phyloP scores from a whole-genome alignment of 2,888 invertebrate species.

The Theodoxus fluviatilis region DNA sequence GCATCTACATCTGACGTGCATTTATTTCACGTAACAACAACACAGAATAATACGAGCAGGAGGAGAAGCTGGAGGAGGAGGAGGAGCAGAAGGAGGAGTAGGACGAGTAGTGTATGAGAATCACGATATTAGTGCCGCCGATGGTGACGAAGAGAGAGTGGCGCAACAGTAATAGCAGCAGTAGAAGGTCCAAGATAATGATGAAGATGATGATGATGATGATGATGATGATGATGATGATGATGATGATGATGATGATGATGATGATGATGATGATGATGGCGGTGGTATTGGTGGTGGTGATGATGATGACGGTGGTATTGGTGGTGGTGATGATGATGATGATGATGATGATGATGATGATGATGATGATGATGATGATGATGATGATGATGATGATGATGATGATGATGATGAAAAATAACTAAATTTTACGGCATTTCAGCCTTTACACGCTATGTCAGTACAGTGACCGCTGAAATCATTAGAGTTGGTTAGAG shows the following conservation, averaged over 20 bases:
- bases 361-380: slow-evolving; percentile 16
- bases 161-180: too few species aligned
- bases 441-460: too few species aligned
- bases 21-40: too few species aligned
- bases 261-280: slow-evolving; percentile 14
- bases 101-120: too few species aligned
- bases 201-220: slow-evolving; percentile 1
- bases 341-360: slow-evolving; percentile 19
- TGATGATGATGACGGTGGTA: not conserved
- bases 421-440: too few species aligned
- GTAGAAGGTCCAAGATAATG: not conserved
- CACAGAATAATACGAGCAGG: too few species aligned
- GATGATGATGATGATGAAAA: not conserved
- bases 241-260: slow-evolving; percentile 4
- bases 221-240: not conserved
- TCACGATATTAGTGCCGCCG: too few species aligned
- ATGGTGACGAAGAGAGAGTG: too few species aligned
- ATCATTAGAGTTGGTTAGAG: not conserved
- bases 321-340: slow-evolving; percentile 12
- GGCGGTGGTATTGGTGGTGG: not conserved
- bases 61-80: too few species aligned
- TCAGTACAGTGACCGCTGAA: not conserved
- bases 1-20: too few species aligned
- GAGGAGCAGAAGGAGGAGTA: too few species aligned
- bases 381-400: not conserved